phyloP scores from a whole-genome alignment of 2,797 vertebrate genomes.

The Dermochelys coriacea region DNA sequence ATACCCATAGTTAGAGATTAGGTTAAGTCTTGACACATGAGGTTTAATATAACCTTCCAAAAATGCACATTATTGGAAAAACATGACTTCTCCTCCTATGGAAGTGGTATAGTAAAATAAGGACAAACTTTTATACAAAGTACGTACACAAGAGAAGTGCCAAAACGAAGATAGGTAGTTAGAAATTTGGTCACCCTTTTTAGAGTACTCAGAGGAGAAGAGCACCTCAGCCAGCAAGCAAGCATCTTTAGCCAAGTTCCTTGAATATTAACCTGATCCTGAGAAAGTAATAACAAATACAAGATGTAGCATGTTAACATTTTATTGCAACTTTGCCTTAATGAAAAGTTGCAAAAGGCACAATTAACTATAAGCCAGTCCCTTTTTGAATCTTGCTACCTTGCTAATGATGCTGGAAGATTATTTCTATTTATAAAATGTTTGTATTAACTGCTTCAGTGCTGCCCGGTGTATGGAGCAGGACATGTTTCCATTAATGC shows the following conservation, averaged over 20 bases:
- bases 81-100: background rate
- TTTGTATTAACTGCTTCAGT: background rate
- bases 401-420: background rate
- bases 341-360: background rate
- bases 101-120: background rate
- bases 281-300: background rate
- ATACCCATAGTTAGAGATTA: background rate
- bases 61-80: background rate
- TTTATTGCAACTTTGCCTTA: background rate
- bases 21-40: background rate
- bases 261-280: background rate
- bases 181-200: background rate
- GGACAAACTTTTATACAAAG: background rate
- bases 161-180: background rate
- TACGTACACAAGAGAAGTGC: background rate
- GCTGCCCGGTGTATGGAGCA: background rate
- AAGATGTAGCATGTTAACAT: background rate
- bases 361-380: background rate
- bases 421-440: background rate
- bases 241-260: background rate
- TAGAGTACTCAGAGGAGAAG: background rate
- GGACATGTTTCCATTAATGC: rapidly evolving
- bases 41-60: background rate
- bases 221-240: background rate
- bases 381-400: background rate